Evolutionary conservation across 1,140 invertebrate genomes (phyloP), one percentile per base, ranked within the genome.

Genomic region (Battus philenor): DNA sequence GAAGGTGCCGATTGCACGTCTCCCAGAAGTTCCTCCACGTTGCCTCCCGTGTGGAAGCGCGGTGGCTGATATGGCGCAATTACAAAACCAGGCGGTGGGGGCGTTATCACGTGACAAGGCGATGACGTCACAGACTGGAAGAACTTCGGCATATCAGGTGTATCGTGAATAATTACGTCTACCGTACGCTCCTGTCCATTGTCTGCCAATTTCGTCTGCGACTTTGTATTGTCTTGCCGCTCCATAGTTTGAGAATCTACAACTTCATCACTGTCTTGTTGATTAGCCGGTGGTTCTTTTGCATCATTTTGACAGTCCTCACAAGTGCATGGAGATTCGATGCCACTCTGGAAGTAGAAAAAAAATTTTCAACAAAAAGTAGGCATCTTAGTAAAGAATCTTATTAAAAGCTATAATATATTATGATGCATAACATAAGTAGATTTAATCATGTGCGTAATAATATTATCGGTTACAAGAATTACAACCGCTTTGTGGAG

Each of bases 1-100:
- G 70, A 52, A 0, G 76, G 59, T 5, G 69, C 54, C 8, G 71
- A 58, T 45, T 85, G 80, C 8, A 87, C 77, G 26, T 86, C 82
- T 15, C 76, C 75, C 6, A 86, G 47, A 13, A 87, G 56, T 47
- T 87, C 85, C 49, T 86, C 83, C 4, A 86, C 70, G 44, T 84
- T 87, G 7, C 81, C 86, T 16, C 81, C 85, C 1, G 74, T 86
- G 52, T 78, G 73, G 59, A 86, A 85, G 4, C 71, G 52, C 4
- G 68, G 73, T 0, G 67, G 52, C 51, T 78, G 76, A 50, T 75
- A 78, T 0, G 81, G 73, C 7, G 73, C 73, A 2, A 81, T 55
- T 10, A 82, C 69, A 56, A 81, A 81, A 12, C 77, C 77, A 5
- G 80, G 80, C 8, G 80, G 77, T 6, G 77, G 79, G 29, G 77